Percentiles rank a stretch among this genome's conserved stretches.
phyloP scores from a whole-genome alignment of 2,888 invertebrate genomes.

The Zootermopsis nevadensis region DNA sequence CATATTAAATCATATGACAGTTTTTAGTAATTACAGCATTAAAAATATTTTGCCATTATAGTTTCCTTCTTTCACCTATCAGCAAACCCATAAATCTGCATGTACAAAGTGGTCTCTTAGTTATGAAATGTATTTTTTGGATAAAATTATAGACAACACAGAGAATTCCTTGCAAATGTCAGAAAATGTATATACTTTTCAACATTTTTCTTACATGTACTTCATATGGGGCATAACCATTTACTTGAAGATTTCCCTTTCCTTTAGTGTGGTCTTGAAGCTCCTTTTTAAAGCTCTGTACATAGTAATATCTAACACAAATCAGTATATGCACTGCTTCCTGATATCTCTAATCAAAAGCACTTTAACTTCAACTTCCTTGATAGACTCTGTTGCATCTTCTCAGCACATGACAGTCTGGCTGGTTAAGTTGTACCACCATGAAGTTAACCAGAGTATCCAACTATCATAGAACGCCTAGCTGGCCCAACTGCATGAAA shows the following conservation, averaged over 20 bases:
- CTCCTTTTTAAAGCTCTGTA: not conserved
- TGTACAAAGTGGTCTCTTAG: not conserved
- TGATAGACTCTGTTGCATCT: not conserved
- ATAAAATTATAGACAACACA: too few relatives aligned
- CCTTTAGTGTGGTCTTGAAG: not conserved
- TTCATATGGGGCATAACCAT: not conserved
- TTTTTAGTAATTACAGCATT: not conserved
- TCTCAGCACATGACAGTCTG: not conserved
- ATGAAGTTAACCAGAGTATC: slow-evolving; percentile 3
- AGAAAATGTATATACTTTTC: not conserved
- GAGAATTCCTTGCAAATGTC: not conserved
- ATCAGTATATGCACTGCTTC: not conserved
- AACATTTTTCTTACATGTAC: not conserved
- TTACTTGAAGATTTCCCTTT: not conserved
- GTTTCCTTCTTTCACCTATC: not conserved
- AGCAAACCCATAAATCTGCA: slow-evolving; percentile 15
- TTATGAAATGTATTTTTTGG: not conserved
- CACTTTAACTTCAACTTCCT: not conserved
- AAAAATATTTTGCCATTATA: not conserved
- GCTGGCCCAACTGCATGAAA: slow-evolving; percentile 68
- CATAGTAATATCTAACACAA: slow-evolving; percentile 2
- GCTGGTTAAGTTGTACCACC: slow-evolving; percentile 11
- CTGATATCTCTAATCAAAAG: slow-evolving; percentile 3
- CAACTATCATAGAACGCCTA: slow-evolving; percentile 66
- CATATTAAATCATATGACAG: not conserved